Conservation (phyloP, 2,888 invertebrate species). For the Ametastegia equiseti region DNA sequence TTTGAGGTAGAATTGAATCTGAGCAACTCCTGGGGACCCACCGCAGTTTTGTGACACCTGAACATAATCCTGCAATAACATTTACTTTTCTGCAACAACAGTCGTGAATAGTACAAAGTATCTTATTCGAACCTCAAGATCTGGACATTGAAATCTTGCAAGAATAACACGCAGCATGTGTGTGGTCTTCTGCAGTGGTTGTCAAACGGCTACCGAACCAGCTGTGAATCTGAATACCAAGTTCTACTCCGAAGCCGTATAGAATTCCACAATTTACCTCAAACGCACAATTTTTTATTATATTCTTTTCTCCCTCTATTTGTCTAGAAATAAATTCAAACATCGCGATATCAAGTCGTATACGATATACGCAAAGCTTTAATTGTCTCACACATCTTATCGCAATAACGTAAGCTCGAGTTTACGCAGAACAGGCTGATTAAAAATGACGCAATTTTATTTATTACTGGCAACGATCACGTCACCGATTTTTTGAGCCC, state of each 20-base stretch:
- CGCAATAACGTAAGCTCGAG: background rate
- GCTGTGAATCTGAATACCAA: background rate
- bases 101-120: conserved; percentile 53
- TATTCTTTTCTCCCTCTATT: no score
- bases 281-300: no score
- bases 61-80: conserved; percentile 68
- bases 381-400: background rate
- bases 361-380: no score
- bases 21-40: background rate
- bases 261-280: background rate
- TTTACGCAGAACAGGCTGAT: conserved; percentile 1
- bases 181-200: conserved; percentile 62
- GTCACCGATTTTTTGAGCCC: background rate
- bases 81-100: conserved; percentile 63
- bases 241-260: no score
- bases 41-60: conserved; percentile 68
- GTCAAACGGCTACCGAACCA: conserved; percentile 41
- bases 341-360: no score
- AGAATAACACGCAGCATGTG: conserved; percentile 68
- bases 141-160: conserved; percentile 64
- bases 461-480: background rate
- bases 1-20: background rate
- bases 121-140: conserved; percentile 54
- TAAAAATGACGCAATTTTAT: conserved; percentile 10
- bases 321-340: no score